Conservation (phyloP, 2,113 vertebrate species). For the Sinocyclocheilus maitianheensis region DNA sequence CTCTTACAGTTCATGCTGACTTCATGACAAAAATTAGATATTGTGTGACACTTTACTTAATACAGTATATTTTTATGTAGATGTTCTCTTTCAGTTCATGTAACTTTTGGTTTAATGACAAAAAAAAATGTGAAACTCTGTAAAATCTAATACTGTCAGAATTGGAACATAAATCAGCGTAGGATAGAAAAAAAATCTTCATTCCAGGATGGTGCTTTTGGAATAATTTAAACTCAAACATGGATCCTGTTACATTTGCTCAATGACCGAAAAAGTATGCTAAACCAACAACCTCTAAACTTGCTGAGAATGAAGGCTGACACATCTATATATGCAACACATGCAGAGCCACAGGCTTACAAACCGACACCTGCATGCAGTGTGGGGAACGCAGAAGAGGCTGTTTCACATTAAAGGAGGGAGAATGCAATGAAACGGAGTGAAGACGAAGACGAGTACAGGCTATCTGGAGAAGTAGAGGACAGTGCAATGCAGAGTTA, state of each 20-base stretch:
- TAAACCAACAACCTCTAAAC: slow-evolving; percentile 63
- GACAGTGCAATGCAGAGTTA: not conserved
- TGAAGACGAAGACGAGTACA: slow-evolving; percentile 11
- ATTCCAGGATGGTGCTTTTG: not conserved
- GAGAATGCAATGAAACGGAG: slow-evolving; percentile 8
- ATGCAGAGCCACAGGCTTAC: not conserved
- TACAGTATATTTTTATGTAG: not conserved
- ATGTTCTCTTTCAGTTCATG: not conserved
- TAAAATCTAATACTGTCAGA: not conserved
- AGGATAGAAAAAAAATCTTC: not conserved
- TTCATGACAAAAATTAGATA: not conserved
- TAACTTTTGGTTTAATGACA: not conserved
- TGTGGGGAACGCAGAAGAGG: not conserved
- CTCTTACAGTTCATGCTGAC: not conserved
- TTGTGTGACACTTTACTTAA: not conserved
- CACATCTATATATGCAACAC: slow-evolving; percentile 27
- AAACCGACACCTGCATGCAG: slow-evolving; percentile 48
- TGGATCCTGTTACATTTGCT: slow-evolving; percentile 36
- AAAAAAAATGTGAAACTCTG: not conserved
- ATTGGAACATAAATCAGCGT: not conserved
- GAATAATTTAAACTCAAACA: not conserved
- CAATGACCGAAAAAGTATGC: slow-evolving; percentile 61
- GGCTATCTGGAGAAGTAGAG: slow-evolving; percentile 21
- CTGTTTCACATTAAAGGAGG: not conserved
- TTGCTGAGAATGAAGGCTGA: slow-evolving; percentile 37